Base-by-base conservation (phyloP, 2,113 vertebrate species). In the Genyomyrus donnyi region DNA sequence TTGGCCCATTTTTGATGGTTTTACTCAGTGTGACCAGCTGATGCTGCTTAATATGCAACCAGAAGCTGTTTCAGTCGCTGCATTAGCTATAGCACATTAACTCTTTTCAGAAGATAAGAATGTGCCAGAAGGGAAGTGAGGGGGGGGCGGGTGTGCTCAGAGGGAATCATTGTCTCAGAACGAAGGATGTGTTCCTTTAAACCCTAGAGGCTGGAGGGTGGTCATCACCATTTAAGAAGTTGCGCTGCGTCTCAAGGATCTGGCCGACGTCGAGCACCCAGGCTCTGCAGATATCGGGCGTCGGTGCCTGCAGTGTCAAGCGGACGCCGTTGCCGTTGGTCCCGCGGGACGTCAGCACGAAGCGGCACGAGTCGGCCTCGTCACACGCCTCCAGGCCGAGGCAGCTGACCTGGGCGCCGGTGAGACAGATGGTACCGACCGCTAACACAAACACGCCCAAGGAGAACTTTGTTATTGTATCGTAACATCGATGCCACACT, bases 171-270 rank as follows among this genome's bases (percentile, higher is more conserved):
- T 88, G 13, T 24, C 45, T 62, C 53, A n/a, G 19, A 53, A 66
- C 1, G 11, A 62, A 62, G 35, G 15, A 46, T 39, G 21, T 27
- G 17, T n/a, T 66, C 2, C 6, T 66, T 48, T n/a, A 19, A 35
- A 2, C 11, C 58, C 21, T 48, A 0, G 31, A 15, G 31, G 53
- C 10, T 70, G 13, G 39, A 46, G 24, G 7, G 7, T 5, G 21
- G 89, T 10, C 19, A 3, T 95, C 96, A 99, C 98, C 98, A 93
- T 99, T 99, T 94, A 99, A 96, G 95, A 99, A 99, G 93, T 99
- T 99, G 92, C 97, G 97, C 95, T 99, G 98, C 96, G 98, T 99
- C 96, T 99, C 98, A 94, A 99, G 95, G 91, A 99, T 99, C 95
- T 99, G 98, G 96, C 98, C 97, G 93, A 99, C 97, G 95, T 99